These are phyloP conservation scores for Amiota minor DNA, from an alignment of 2,888 invertebrate species.

Conservation along the genomic window DNA sequence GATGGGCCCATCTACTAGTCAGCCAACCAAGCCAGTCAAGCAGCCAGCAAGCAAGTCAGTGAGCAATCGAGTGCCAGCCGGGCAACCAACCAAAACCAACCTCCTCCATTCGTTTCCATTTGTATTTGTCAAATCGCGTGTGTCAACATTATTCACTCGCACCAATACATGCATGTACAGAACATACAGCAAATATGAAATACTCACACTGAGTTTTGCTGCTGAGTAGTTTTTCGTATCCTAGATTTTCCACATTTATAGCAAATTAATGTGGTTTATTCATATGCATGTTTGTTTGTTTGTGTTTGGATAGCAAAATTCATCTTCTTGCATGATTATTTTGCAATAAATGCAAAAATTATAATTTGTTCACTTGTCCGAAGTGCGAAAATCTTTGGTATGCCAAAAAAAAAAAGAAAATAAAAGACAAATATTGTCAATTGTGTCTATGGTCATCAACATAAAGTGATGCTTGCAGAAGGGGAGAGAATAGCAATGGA, in stretches of 20 bases:
- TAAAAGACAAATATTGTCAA: conserved; percentile 22
- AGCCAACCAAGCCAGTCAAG: conserved; percentile 21
- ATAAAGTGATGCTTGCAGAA: not conserved
- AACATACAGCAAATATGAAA: too few species aligned
- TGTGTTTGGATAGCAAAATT: conserved; percentile 36
- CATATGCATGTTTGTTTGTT: conserved; percentile 32
- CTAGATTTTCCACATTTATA: conserved; percentile 58
- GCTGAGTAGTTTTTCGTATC: conserved; percentile 54
- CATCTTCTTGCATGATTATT: conserved; percentile 52
- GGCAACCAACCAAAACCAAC: conserved; percentile 41
- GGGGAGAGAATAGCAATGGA: not conserved
- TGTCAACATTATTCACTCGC: conserved; percentile 62
- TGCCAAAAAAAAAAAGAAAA: not conserved
- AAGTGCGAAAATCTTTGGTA: conserved; percentile 28
- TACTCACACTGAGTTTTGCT: conserved; percentile 35
- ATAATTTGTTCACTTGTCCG: conserved; percentile 36
- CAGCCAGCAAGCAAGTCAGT: too few species aligned
- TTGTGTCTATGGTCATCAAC: conserved; percentile 30
- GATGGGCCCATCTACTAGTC: too few species aligned
- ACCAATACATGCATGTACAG: conserved; percentile 1
- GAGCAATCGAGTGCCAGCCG: too few species aligned
- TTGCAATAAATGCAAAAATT: conserved; percentile 46
- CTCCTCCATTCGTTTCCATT: conserved; percentile 63
- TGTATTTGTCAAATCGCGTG: conserved; percentile 59
- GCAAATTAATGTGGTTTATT: conserved; percentile 60